Evolutionary conservation across 1,140 invertebrate species (phyloP), one percentile per base, ranked within the genome.

Genomic region (Drosophila biarmipes): DNA sequence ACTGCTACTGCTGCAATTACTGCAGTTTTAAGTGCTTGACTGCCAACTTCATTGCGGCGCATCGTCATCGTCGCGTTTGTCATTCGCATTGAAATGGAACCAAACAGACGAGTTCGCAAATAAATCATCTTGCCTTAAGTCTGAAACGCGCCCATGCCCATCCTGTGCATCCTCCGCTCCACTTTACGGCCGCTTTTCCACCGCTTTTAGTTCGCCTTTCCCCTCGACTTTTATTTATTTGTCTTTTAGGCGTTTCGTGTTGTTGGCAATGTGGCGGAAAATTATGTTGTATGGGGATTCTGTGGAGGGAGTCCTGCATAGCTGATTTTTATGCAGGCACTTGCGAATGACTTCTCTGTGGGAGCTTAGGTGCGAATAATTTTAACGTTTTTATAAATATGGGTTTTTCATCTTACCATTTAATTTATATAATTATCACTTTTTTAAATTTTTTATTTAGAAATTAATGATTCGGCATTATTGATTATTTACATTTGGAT

Each of bases 61-160:
- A 89, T 77, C 82, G 59, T 87, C 78, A 86, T 86, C 79, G 85
- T 87, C 78, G 82, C 84, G 84, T 89, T 89, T 87, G 84, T 87
- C 84, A 87, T 89, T 87, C 71, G 79, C 72, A 74, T 74, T 74
- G 72, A 74, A 71, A 73, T 87, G 82, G 82, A 87, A 87, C 82
- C 79, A 82, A 86, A 89, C 79, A 84, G 82, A 84, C 84, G 79
- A 87, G 69, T 89, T 89, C 49, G 82, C 82, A 84, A 87, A 87
- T 87, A 87, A 87, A 89, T 87, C 82, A 87, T 87, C 79, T 84
- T 51, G 82, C 72, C 69, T 34, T 37, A 4, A 4, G 37, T 37
- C 35, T 58, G 38, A 57, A 24, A 24, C 42, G 40, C 37, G 21
- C 5, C 52, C 29, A 38, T 34, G 21, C 5, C 52, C 29, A 38